phyloP scores from a whole-genome alignment of 1,140 invertebrate species.

The Bombus soroeensis region DNA sequence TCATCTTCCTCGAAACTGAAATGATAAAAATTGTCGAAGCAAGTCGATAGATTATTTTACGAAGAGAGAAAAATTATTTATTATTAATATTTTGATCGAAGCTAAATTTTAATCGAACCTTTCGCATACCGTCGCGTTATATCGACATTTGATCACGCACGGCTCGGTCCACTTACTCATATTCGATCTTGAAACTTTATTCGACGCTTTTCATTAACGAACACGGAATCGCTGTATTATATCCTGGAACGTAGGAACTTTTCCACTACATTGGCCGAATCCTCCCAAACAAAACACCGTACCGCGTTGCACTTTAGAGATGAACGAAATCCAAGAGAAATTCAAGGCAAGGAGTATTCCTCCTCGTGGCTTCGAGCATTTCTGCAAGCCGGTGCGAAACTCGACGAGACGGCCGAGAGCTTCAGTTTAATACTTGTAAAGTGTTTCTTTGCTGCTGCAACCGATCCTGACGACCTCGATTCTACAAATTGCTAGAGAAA shows the following conservation, averaged over 20 bases:
- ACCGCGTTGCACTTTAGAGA: too few relatives aligned
- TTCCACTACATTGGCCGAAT: too few relatives aligned
- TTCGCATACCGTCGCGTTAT: neutral
- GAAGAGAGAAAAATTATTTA: neutral
- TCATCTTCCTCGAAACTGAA: neutral
- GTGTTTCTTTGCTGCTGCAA: slow-evolving; percentile 31
- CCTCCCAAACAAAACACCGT: too few relatives aligned
- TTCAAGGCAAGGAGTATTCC: neutral
- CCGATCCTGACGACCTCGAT: slow-evolving; percentile 48
- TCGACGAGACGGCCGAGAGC: neutral
- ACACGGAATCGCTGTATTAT: too few relatives aligned
- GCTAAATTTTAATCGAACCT: neutral
- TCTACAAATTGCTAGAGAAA: slow-evolving; percentile 46
- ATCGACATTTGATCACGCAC: neutral
- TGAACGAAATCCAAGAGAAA: neutral
- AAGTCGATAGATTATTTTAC: neutral
- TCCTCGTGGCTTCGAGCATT: neutral
- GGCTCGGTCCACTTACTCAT: too few relatives aligned
- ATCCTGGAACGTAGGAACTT: too few relatives aligned
- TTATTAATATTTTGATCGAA: neutral
- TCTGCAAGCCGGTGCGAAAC: neutral
- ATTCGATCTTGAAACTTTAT: too few relatives aligned
- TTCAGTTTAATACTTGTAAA: slow-evolving; percentile 30
- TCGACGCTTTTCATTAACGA: too few relatives aligned
- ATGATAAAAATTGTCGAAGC: neutral